Percentiles rank a stretch among this genome's conserved stretches.
Evolutionary conservation across 2,113 vertebrate species (phyloP).

Genomic region (Perccottus glenii): DNA sequence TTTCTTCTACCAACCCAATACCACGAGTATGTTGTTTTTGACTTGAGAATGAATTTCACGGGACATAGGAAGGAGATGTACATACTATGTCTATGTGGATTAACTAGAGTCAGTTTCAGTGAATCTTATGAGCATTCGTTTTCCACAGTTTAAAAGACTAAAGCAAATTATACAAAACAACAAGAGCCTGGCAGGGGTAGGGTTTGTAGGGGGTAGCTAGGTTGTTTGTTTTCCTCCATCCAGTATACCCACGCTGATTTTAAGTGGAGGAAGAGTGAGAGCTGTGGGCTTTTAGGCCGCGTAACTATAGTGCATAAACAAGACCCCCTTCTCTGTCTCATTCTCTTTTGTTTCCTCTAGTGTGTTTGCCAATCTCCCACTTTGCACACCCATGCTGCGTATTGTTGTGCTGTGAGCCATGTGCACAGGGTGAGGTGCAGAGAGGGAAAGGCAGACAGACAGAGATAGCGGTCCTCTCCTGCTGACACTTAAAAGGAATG

Average conservation of each 20-base stretch:
- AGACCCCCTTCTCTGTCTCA: constrained; percentile 31
- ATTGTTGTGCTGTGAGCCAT: constrained; percentile 24
- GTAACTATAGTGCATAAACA: constrained; percentile 61
- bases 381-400: constrained; percentile 42
- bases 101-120: constrained; percentile 15
- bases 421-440: constrained; percentile 10
- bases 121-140: constrained; percentile 2
- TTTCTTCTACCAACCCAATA: neutral
- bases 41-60: constrained; percentile 58
- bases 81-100: constrained; percentile 34
- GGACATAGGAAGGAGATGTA: constrained; percentile 1
- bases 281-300: constrained; percentile 58
- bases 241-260: constrained; percentile 57
- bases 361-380: constrained; percentile 42
- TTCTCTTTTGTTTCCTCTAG: constrained; percentile 45
- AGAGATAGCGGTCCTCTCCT: neutral
- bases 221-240: constrained; percentile 56
- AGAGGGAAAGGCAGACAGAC: neutral
- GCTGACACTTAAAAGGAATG: constrained; percentile 22
- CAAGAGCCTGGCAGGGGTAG: constrained; percentile 11
- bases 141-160: constrained; percentile 30
- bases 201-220: constrained; percentile 27
- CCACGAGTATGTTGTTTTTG: constrained; percentile 6
- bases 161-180: constrained; percentile 51
- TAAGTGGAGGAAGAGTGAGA: constrained; percentile 49